Base-by-base conservation (phyloP, 2,888 invertebrate species). In the Bombyx huttoni region DNA sequence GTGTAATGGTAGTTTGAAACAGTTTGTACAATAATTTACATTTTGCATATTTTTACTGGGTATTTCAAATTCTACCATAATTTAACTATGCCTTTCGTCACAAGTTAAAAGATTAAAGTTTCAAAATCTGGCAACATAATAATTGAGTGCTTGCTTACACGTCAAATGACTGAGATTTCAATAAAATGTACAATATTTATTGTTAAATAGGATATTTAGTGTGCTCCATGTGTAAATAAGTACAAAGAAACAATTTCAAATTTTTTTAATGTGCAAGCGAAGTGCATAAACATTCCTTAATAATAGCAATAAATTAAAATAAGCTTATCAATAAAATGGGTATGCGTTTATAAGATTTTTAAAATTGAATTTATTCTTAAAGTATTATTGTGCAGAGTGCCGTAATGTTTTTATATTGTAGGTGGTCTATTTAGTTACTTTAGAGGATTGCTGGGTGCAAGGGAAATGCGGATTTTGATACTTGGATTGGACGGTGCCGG, bases 401-500 rank as follows among this genome's bases (percentile, higher is more conserved):
- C 13, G 45, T 47, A 14, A 7, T n/a, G 34, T 12, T 8, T 35
- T 51, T 56, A 50, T 59, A 14, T 90, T 91, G 48, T 85, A 97
- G 98, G 98, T 89, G 97, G 97, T 78, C 89, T 99, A 77, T 91
- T 98, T 81, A 98, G 98, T 90, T 98, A 98, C 88, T 99, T 99
- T 89, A 94, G 96, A 71, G 95, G 96, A 67, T 91, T 99, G 66
- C 91, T 99, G 77, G 99, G 99, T 48, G 96, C 96, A 60, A 94
- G 98, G 70, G 99, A 99, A 90, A 98, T 99, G 95, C 91, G 99
- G 72, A 99, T 99, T 82, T 89, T 99, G 65, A 99, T 99, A 80
- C 91, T 99, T 53, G 99, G 99, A 7, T 89, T 99, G 64, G 99
- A 99, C 84, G 99, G 98, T 56, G 99, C 99, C 76, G 99, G 99